Base-by-base conservation (phyloP, 2,113 vertebrate species). In the Porphyrio hochstetteri region DNA sequence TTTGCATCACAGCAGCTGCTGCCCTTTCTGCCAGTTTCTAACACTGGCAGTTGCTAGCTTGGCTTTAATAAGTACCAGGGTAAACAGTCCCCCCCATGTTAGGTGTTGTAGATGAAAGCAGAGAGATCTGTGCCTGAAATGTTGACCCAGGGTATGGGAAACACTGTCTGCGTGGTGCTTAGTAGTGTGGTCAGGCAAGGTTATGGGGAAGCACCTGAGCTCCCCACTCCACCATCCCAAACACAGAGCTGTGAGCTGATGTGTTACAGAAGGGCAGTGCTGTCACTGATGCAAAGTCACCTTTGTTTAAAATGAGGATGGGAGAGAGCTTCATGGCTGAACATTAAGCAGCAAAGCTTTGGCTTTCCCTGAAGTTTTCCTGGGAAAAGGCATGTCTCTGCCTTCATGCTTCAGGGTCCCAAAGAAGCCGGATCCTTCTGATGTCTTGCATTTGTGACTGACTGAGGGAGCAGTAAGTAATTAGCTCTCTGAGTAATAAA, bases 51-150 rank as follows among this genome's bases (percentile, higher is more conserved):
- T 79, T 50, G 33, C 67, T 0, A 16, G 64, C 76, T 84, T 92
- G 93, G 78, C 93, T 95, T 93, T 52, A 2, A 28, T 35, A 61
- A 72, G 13, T 42, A 11, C 48, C 80, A 64, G 76, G 5, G 57
- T 93, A 96, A 96, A 92, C 95, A 97, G 93, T 88, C 81, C 82
- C 91, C 92, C 82, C 87, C 85, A n/a, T 71, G 69, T 64, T 76
- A 25, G 36, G 72, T 50, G 79, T 63, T 56, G 50, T 17, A 92
- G 75, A 92, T 65, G 86, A 95, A 97, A 97, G 92, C 88, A 29
- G 36, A 93, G 89, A 71, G 89, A 74, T 90, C 91, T 55, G 42
- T 21, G 80, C 31, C 20, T 44, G 77, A 69, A 82, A 74, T 10
- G 7, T 44, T 71, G 70, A 76, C 63, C n/a, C 2, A 8, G 87